Evolutionary conservation across 2,888 invertebrate species (phyloP).

Genomic region (Troides helena): DNA sequence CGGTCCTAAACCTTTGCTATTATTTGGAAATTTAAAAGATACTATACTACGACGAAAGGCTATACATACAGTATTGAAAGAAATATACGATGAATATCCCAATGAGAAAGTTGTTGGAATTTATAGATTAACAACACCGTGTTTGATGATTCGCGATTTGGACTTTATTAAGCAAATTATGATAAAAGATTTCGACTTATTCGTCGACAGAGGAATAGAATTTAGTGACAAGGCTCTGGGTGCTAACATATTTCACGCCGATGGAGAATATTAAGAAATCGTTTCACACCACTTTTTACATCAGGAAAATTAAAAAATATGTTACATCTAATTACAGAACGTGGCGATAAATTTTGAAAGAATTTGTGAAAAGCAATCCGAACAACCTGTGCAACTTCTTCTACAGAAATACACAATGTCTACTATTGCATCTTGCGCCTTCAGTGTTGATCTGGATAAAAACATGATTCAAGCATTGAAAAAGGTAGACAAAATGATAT

Average conservation of each 20-base stretch:
- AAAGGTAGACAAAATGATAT: slow-evolving; percentile 38
- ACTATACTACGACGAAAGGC: slow-evolving; percentile 39
- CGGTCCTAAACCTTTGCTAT: slow-evolving; percentile 43
- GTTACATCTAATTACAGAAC: slow-evolving; percentile 48
- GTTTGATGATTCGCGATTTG: slow-evolving; percentile 50
- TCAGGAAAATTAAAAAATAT: slow-evolving; percentile 59
- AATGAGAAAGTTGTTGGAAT: slow-evolving; percentile 56
- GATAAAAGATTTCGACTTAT: slow-evolving; percentile 56
- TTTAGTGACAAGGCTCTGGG: slow-evolving; percentile 50
- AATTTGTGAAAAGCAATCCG: slow-evolving; percentile 32
- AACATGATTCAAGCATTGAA: slow-evolving; percentile 34
- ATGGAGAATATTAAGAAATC: slow-evolving; percentile 48
- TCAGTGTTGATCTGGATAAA: slow-evolving; percentile 46
- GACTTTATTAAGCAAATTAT: slow-evolving; percentile 54
- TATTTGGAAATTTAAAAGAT: slow-evolving; percentile 52
- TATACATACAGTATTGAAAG: slow-evolving; percentile 37
- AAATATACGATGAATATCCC: slow-evolving; percentile 46
- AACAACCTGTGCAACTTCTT: slow-evolving; percentile 42
- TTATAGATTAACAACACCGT: slow-evolving; percentile 50
- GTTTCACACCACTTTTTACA: slow-evolving; percentile 55
- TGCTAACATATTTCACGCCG: slow-evolving; percentile 51
- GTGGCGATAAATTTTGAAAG: slow-evolving; percentile 42
- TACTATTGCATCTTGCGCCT: slow-evolving; percentile 43
- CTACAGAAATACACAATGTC: slow-evolving; percentile 47
- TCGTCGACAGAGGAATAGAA: slow-evolving; percentile 50